These are phyloP conservation scores for Schizaphis graminum DNA, from an alignment of 2,888 invertebrate species.

Conservation along the genomic window DNA sequence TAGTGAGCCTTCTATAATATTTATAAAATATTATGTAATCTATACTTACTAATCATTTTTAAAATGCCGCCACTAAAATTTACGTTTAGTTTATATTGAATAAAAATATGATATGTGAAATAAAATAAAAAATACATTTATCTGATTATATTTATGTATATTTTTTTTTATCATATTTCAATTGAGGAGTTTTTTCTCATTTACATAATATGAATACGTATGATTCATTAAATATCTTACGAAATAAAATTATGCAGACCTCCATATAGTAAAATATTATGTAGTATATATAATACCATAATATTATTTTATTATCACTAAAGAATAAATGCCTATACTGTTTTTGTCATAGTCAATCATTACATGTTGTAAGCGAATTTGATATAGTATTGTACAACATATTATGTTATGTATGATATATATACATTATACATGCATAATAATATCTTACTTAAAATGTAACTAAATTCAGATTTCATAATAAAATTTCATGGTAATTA, in stretches of 20 bases:
- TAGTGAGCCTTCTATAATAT: not conserved
- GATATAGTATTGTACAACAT: too few relatives aligned
- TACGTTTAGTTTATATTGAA: not conserved
- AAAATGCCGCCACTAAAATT: not conserved
- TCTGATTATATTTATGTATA: not conserved
- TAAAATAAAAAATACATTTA: not conserved
- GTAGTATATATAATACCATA: not conserved
- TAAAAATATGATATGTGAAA: constrained; percentile 14
- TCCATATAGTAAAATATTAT: not conserved
- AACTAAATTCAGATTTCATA: not conserved
- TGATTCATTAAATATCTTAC: not conserved
- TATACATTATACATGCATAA: not conserved
- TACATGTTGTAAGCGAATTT: not conserved
- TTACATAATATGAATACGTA: not conserved
- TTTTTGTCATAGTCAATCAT: not conserved
- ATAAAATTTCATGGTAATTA: not conserved
- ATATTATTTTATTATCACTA: not conserved
- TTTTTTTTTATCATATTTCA: not conserved
- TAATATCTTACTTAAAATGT: not conserved
- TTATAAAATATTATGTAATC: constrained; percentile 10
- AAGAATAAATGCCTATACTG: not conserved
- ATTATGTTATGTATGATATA: too few relatives aligned
- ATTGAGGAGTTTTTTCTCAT: not conserved
- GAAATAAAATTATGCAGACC: not conserved
- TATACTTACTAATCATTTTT: constrained; percentile 5